Evolutionary conservation across 2,888 invertebrate species (phyloP).

Genomic region (Athalia cordata): DNA sequence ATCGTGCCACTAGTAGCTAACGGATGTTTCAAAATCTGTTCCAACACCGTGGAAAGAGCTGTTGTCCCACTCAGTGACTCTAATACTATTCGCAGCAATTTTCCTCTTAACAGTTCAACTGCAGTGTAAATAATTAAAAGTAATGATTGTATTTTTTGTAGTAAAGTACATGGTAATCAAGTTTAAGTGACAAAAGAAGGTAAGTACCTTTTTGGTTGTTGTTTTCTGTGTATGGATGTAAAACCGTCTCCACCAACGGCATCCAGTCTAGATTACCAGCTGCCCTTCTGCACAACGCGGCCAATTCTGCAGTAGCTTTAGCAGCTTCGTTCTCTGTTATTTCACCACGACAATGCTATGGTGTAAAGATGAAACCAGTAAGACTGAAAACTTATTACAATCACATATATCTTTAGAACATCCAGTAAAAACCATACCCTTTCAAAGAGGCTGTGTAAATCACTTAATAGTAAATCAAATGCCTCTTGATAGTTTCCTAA

Average conservation of each 20-base stretch:
- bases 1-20: conserved; percentile 76
- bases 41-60: conserved; percentile 76
- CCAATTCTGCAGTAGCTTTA: conserved; percentile 62
- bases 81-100: conserved; percentile 67
- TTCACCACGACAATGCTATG: conserved; percentile 56
- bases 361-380: neutral
- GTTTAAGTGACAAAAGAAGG: neutral
- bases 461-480: conserved; percentile 78
- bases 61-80: conserved; percentile 70
- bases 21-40: conserved; percentile 76
- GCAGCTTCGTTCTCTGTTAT: conserved; percentile 62
- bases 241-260: conserved; percentile 68
- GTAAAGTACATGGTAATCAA: neutral
- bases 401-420: neutral
- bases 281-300: conserved; percentile 68
- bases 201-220: conserved; percentile 59
- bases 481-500: conserved; percentile 84
- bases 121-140: conserved; percentile 45
- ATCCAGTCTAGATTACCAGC: conserved; percentile 70
- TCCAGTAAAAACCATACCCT: conserved; percentile 57
- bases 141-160: neutral
- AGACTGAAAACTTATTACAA: neutral
- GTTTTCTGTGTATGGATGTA: conserved; percentile 62
- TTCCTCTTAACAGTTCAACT: conserved; percentile 66
- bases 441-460: conserved; percentile 67